phyloP scores from a whole-genome alignment of 2,797 vertebrate species.

The Helostoma temminkii region DNA sequence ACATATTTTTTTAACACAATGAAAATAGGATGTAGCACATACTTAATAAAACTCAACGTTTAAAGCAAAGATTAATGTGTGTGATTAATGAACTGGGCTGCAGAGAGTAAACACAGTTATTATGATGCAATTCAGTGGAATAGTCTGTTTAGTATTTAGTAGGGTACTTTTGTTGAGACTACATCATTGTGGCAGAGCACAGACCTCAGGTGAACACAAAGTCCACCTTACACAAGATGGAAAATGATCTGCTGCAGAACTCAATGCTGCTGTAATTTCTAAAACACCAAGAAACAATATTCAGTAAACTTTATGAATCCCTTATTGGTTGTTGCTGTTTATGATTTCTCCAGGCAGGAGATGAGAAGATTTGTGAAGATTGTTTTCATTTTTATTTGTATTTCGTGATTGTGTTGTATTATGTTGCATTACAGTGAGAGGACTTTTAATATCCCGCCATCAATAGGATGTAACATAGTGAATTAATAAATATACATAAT shows the following conservation, averaged over 20 bases:
- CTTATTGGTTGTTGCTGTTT: background rate
- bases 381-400: background rate
- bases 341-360: background rate
- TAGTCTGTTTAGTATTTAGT: background rate
- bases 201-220: no score
- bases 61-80: no score
- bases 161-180: background rate
- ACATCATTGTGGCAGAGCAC: no score
- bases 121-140: background rate
- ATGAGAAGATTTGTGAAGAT: no score
- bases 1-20: background rate
- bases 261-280: no score
- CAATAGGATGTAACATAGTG: background rate
- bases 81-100: background rate
- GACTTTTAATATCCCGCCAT: background rate
- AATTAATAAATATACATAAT: no score
- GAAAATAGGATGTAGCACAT: background rate
- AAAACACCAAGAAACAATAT: no score
- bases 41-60: background rate
- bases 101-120: background rate
- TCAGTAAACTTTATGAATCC: background rate
- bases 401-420: background rate
- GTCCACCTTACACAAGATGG: no score
- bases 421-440: background rate
- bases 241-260: no score